phyloP scores from a whole-genome alignment of 1,140 invertebrate species.

The Lepidotrigona ventralis region DNA sequence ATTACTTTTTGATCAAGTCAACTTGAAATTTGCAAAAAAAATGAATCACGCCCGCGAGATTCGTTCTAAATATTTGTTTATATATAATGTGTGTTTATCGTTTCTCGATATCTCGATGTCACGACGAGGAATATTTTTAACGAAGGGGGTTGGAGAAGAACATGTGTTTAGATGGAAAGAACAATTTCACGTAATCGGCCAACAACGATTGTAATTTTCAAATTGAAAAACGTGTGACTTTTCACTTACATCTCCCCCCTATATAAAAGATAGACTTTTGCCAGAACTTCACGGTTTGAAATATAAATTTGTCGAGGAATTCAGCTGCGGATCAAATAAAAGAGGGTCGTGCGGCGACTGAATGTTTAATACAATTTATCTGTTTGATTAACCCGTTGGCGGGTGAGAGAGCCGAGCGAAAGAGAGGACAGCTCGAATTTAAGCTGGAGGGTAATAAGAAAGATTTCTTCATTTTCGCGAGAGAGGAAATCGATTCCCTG shows the following conservation, averaged over 20 bases:
- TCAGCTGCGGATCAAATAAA: not conserved
- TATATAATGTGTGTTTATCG: not conserved
- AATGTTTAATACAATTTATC: not conserved
- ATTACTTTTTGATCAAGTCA: no score
- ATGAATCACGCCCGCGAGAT: not conserved
- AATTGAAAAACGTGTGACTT: no score
- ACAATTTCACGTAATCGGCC: no score
- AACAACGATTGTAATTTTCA: no score
- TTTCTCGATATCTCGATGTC: not conserved
- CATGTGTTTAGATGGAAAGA: no score
- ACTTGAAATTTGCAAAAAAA: no score
- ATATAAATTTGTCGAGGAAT: not conserved
- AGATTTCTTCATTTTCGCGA: not conserved
- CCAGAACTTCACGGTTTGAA: not conserved
- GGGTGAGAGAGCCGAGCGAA: not conserved
- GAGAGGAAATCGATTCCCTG: constrained; percentile 14
- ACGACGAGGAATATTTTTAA: no score
- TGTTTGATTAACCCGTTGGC: no score
- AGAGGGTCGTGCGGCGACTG: not conserved
- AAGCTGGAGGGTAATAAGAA: not conserved
- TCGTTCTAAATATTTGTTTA: no score
- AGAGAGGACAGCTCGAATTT: not conserved
- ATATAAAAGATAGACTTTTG: no score
- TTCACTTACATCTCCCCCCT: no score
- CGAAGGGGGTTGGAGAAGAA: no score